phyloP scores from a whole-genome alignment of 2,888 invertebrate species.

The Brachynemurus nebulosus region DNA sequence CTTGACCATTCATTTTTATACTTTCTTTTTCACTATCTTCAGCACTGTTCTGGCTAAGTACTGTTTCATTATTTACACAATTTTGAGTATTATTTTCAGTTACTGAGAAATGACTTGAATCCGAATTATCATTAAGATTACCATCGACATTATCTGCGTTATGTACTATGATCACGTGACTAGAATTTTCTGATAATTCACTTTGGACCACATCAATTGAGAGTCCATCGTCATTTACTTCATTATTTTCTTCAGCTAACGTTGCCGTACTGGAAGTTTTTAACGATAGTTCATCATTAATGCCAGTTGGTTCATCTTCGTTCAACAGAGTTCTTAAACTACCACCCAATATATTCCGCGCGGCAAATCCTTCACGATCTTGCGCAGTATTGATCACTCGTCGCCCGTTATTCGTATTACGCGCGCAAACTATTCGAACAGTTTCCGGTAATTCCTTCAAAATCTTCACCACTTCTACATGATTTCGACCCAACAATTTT shows the following conservation, averaged over 20 bases:
- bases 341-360: constrained; percentile 70
- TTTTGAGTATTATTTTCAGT: too few relatives aligned
- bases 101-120: too few relatives aligned
- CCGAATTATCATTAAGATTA: not conserved
- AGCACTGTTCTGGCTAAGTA: not conserved
- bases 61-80: not conserved
- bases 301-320: not conserved
- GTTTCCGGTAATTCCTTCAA: constrained; percentile 83
- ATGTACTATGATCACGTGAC: not conserved
- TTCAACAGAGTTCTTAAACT: constrained; percentile 59
- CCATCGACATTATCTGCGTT: not conserved
- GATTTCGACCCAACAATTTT: constrained; percentile 79
- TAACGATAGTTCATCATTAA: constrained; percentile 87
- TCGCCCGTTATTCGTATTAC: constrained; percentile 42
- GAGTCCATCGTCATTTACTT: too few relatives aligned
- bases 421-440: constrained; percentile 84
- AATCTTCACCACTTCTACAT: constrained; percentile 92
- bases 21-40: not conserved
- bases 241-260: constrained; percentile 31
- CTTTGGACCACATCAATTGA: too few relatives aligned
- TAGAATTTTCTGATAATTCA: not conserved
- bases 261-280: constrained; percentile 77
- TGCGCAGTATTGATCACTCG: constrained; percentile 62
- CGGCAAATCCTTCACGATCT: constrained; percentile 66
- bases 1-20: too few relatives aligned